A percentile compares a stretch with the other conserved stretches of the same genome.
Conservation (phyloP, 2,113 vertebrate species). For the Scomber japonicus region DNA sequence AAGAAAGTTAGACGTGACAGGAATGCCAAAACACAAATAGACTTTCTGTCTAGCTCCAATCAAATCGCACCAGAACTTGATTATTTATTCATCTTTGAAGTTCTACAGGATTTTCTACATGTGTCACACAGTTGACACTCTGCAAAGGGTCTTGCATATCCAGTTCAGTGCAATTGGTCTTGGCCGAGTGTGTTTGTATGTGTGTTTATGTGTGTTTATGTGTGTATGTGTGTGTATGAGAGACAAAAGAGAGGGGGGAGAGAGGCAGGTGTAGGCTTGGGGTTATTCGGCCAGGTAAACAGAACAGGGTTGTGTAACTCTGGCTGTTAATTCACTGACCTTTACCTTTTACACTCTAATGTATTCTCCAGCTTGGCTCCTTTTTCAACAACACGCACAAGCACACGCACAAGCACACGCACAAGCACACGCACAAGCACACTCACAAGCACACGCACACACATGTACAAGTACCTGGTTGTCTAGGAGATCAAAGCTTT, state of each 20-base stretch:
- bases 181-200: not conserved
- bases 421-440: slow-evolving; percentile 9
- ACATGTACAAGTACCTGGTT: slow-evolving; percentile 50
- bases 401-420: slow-evolving; percentile 8
- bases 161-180: slow-evolving; percentile 38
- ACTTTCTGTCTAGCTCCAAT: slow-evolving; percentile 6
- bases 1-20: slow-evolving; percentile 23
- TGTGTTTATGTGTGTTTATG: slow-evolving; percentile 8
- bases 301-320: slow-evolving; percentile 73
- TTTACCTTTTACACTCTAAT: slow-evolving; percentile 78
- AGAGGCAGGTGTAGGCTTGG: slow-evolving; percentile 56
- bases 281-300: slow-evolving; percentile 76
- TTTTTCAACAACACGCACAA: slow-evolving; percentile 35
- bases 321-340: slow-evolving; percentile 80
- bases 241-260: not conserved
- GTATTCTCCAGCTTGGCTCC: slow-evolving; percentile 63
- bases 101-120: slow-evolving; percentile 24
- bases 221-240: not conserved
- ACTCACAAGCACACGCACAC: slow-evolving; percentile 25
- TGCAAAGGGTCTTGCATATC: slow-evolving; percentile 6
- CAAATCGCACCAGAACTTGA: slow-evolving; percentile 1
- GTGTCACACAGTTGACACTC: slow-evolving; percentile 21
- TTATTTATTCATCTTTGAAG: slow-evolving; percentile 29
- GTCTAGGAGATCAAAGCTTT: slow-evolving; percentile 64
- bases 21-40: slow-evolving; percentile 20